These are phyloP conservation scores for Onychomys leucogaster DNA, from an alignment of 2,797 vertebrate species.

Conservation along the genomic window DNA sequence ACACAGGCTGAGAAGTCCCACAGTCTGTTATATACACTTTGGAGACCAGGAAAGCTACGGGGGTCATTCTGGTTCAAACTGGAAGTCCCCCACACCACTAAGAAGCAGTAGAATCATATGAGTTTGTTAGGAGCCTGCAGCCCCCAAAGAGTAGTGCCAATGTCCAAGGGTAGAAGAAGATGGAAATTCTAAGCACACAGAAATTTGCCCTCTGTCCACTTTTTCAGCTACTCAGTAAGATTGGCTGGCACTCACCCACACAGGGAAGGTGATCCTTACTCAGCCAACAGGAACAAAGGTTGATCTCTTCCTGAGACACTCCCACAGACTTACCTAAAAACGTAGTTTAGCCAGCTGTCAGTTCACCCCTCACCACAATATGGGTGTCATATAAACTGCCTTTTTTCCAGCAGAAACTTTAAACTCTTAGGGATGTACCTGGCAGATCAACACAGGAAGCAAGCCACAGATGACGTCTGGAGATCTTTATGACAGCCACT, in stretches of 20 bases:
- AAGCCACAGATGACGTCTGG: not conserved
- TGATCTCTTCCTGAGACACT: not conserved
- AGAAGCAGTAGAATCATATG: not conserved
- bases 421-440: fast-evolving
- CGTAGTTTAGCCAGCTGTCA: not conserved
- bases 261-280: not conserved
- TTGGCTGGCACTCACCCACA: not conserved
- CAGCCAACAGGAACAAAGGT: not conserved
- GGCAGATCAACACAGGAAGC: not conserved
- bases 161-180: not conserved
- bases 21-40: not conserved
- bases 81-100: not conserved
- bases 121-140: not conserved
- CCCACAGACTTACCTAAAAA: not conserved
- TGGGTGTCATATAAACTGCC: not conserved
- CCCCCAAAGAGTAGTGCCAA: not conserved
- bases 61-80: not conserved
- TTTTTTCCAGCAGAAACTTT: too few relatives aligned
- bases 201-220: too few relatives aligned
- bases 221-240: not conserved
- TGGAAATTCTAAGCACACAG: not conserved
- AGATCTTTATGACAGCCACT: not conserved
- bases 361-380: not conserved
- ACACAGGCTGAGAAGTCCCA: not conserved
- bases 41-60: not conserved